phyloP scores from a whole-genome alignment of 2,888 invertebrate genomes.

The Charanyca ferruginea region DNA sequence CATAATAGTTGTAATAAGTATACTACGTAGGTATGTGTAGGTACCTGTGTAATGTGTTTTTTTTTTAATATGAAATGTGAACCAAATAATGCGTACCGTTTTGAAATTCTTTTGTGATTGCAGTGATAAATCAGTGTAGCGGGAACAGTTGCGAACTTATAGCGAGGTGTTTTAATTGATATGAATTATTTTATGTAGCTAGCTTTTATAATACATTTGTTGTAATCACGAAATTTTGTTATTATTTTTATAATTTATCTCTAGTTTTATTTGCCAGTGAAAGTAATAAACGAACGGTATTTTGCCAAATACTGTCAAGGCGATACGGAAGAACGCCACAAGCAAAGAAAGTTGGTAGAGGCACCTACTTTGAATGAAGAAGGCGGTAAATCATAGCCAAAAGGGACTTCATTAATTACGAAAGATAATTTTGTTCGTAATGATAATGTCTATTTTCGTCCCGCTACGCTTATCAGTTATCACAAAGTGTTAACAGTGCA shows the following conservation, averaged over 20 bases:
- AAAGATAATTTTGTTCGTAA: background rate
- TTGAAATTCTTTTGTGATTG: conserved; percentile 37
- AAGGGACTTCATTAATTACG: background rate
- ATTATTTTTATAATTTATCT: conserved; percentile 7
- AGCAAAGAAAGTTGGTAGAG: background rate
- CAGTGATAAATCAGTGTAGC: conserved; percentile 31
- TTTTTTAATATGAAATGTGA: conserved; percentile 16
- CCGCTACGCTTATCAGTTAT: conserved; percentile 23
- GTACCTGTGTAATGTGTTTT: conserved; percentile 26
- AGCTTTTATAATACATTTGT: conserved; percentile 18
- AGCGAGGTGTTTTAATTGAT: conserved; percentile 17
- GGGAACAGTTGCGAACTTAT: conserved; percentile 15
- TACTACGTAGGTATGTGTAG: conserved; percentile 1
- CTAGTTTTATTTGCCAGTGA: background rate
- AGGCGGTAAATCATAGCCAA: background rate
- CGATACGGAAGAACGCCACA: background rate
- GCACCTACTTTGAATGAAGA: background rate
- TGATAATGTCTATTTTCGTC: background rate
- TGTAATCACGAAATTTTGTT: conserved; percentile 14
- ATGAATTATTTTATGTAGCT: conserved; percentile 17
- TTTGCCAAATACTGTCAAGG: background rate
- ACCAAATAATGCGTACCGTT: conserved; percentile 46
- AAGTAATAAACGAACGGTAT: background rate
- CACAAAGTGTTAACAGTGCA: conserved; percentile 9
- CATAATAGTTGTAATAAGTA: conserved; percentile 52